Conservation (phyloP, 2,797 vertebrate genomes). For the Sebastes aleutianus region DNA sequence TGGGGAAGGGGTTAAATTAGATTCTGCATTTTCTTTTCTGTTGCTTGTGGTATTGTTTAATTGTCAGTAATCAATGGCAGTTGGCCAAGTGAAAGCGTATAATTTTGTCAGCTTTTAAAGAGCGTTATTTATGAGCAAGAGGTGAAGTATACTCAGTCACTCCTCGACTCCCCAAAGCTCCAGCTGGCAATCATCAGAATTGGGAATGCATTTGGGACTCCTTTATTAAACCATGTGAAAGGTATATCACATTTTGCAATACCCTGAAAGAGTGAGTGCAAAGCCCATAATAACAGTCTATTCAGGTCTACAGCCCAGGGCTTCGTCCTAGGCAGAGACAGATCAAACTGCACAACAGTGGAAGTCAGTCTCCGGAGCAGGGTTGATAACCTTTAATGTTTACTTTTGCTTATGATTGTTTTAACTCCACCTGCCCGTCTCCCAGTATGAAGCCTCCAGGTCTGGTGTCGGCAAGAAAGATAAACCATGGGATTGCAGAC, state of each 20-base stretch:
- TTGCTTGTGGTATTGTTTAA: slow-evolving; percentile 35
- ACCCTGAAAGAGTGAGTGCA: slow-evolving; percentile 64
- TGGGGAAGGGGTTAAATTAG: slow-evolving; percentile 36
- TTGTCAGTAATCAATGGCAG: slow-evolving; percentile 41
- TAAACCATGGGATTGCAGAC: slow-evolving; percentile 45
- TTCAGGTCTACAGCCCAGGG: slow-evolving; percentile 62
- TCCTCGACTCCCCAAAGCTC: slow-evolving; percentile 37
- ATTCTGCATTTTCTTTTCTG: slow-evolving; percentile 21
- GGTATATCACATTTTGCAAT: slow-evolving; percentile 59
- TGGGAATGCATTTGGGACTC: slow-evolving; percentile 51
- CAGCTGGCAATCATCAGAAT: slow-evolving; percentile 60
- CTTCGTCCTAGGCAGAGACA: slow-evolving; percentile 61
- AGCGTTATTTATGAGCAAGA: slow-evolving; percentile 20
- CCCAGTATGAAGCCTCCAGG: slow-evolving; percentile 29
- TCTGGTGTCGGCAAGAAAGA: slow-evolving; percentile 38
- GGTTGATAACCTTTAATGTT: slow-evolving; percentile 69
- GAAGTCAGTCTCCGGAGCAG: slow-evolving; percentile 49
- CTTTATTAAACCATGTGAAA: slow-evolving; percentile 62
- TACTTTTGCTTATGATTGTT: slow-evolving; percentile 64
- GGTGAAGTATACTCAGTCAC: slow-evolving; percentile 25
- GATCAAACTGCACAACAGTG: slow-evolving; percentile 64
- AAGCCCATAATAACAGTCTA: slow-evolving; percentile 32
- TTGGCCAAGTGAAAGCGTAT: slow-evolving; percentile 30
- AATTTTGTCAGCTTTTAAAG: slow-evolving; percentile 37
- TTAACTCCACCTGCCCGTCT: slow-evolving; percentile 54